Conservation (phyloP, 2,797 vertebrate genomes). For the Sternotherus odoratus region DNA sequence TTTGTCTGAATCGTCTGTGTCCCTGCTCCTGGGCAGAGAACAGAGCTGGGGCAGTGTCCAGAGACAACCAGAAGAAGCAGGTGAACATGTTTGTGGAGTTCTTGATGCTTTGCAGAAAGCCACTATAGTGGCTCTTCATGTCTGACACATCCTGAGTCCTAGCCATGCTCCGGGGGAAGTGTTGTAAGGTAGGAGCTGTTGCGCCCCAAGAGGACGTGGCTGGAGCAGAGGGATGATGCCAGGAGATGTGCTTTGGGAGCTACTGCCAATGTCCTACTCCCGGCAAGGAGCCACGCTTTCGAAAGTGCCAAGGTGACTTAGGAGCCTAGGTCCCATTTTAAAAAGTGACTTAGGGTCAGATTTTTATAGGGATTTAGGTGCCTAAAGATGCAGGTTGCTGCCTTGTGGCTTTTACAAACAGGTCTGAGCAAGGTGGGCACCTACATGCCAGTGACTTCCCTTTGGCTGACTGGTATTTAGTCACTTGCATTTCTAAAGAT, state of each 20-base stretch:
- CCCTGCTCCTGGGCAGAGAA: background rate
- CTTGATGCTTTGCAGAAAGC: background rate
- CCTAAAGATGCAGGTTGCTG: background rate
- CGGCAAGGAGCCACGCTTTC: background rate
- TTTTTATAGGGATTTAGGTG: background rate
- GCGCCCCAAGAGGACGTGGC: background rate
- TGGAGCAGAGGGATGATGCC: background rate
- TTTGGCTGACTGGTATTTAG: background rate
- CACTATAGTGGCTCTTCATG: too few species aligned
- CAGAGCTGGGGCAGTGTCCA: background rate
- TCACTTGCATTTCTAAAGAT: background rate
- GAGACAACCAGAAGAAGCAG: background rate
- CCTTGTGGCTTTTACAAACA: background rate
- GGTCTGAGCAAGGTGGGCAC: background rate
- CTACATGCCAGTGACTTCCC: background rate
- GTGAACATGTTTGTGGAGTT: background rate
- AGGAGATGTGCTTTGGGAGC: background rate
- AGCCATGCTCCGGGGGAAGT: too few species aligned
- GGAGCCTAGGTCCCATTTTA: background rate
- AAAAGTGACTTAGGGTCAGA: background rate
- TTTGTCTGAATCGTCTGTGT: background rate
- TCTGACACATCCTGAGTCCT: too few species aligned
- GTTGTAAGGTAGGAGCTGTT: background rate
- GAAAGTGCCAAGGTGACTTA: background rate
- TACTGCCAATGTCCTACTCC: background rate